phyloP scores from a whole-genome alignment of 2,797 vertebrate genomes.

The Halcyon chelicuti region DNA sequence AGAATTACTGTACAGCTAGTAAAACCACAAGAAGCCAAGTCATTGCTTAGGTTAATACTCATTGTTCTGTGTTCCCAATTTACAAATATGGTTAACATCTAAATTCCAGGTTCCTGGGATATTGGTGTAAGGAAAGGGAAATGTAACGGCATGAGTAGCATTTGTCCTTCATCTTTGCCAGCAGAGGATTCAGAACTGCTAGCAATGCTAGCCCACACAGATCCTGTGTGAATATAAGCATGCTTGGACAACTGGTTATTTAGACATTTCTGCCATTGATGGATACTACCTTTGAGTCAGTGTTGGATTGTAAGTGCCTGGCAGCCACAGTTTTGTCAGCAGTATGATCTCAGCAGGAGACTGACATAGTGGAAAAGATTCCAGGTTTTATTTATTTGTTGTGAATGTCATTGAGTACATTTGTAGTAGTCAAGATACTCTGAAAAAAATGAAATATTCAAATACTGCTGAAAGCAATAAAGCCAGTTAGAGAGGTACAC shows the following conservation, averaged over 20 bases:
- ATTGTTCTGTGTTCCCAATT: background rate
- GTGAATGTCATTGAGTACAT: background rate
- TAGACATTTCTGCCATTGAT: slow-evolving; percentile 6
- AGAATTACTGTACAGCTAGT: background rate
- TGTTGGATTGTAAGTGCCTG: background rate
- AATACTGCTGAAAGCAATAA: background rate
- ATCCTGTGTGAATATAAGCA: background rate
- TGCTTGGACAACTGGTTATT: background rate
- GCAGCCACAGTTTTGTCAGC: background rate
- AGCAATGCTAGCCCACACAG: background rate
- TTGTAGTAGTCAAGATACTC: background rate
- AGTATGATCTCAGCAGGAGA: background rate
- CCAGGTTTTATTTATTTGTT: background rate
- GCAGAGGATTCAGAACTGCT: background rate
- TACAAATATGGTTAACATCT: background rate
- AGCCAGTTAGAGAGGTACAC: background rate
- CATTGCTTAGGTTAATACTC: background rate
- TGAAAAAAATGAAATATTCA: background rate
- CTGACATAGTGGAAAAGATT: background rate
- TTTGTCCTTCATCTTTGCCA: background rate
- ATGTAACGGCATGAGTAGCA: background rate
- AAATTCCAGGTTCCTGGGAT: background rate
- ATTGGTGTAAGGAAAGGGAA: background rate
- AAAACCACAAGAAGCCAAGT: background rate
- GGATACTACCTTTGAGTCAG: background rate